These are phyloP conservation scores for Planococcus citri DNA, from an alignment of 1,140 invertebrate genomes.

Conservation along the genomic window DNA sequence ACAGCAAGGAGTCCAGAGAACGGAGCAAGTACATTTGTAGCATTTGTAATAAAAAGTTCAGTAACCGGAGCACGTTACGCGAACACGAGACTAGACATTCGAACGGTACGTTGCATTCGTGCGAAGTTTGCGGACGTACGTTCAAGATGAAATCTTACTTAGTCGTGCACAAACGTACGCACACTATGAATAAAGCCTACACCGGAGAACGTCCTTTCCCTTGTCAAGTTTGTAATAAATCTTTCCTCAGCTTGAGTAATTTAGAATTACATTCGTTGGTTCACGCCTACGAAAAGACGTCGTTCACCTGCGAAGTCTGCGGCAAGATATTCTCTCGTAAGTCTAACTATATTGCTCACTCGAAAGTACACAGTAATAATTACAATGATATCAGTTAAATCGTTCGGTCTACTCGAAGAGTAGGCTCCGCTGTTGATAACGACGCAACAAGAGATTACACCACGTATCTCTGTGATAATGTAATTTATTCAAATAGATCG, in stretches of 20 bases:
- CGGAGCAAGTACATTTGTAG: conserved; percentile 24
- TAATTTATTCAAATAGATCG: too few relatives aligned
- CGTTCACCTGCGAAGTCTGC: conserved; percentile 26
- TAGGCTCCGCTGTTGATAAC: too few relatives aligned
- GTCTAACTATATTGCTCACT: conserved; percentile 26
- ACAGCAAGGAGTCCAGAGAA: conserved; percentile 24
- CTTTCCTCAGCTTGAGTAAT: conserved; percentile 26
- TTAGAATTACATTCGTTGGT: conserved; percentile 25
- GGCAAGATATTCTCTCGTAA: conserved; percentile 27
- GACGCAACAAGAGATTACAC: too few relatives aligned
- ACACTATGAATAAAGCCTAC: conserved; percentile 24
- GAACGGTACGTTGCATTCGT: conserved; percentile 25
- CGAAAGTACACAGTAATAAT: conserved; percentile 22
- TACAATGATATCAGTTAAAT: background rate
- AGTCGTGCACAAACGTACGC: conserved; percentile 25
- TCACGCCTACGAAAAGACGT: conserved; percentile 26
- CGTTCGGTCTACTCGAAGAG: background rate
- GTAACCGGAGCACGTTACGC: conserved; percentile 21
- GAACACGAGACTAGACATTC: conserved; percentile 25
- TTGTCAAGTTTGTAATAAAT: conserved; percentile 25
- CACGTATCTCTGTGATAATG: too few relatives aligned
- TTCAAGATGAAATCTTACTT: conserved; percentile 27
- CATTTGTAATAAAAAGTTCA: conserved; percentile 26
- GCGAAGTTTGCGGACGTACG: conserved; percentile 26
- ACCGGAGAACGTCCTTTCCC: conserved; percentile 26